Evolutionary conservation across 2,113 vertebrate species (phyloP).

Genomic region (Carlito syrichta): DNA sequence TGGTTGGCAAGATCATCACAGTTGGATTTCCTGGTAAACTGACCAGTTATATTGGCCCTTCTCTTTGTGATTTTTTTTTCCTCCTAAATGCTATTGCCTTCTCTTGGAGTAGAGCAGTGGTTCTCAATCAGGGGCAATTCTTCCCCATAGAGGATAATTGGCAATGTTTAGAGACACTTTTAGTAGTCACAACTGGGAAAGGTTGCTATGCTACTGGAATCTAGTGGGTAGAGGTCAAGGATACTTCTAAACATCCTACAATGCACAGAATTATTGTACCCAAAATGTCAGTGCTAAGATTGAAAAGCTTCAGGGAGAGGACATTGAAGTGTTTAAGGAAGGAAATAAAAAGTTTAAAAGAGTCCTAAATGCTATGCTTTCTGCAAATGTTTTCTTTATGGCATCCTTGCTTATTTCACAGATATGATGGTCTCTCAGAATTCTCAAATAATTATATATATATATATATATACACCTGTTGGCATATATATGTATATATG

Average conservation of each 20-base stretch:
- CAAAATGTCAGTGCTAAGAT: neutral
- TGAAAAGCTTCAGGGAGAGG: neutral
- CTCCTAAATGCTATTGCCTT: neutral
- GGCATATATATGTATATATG: too few relatives aligned
- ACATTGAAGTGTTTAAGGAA: neutral
- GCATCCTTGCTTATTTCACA: neutral
- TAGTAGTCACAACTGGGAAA: neutral
- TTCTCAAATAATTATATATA: neutral
- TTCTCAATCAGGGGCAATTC: neutral
- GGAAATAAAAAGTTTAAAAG: neutral
- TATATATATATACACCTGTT: neutral
- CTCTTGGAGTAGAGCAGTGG: neutral
- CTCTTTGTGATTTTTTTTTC: neutral
- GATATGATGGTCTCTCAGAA: neutral
- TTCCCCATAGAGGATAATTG: neutral
- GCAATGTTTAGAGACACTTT: neutral
- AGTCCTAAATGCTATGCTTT: neutral
- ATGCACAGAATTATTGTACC: neutral
- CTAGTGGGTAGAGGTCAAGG: neutral
- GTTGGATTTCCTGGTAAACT: neutral
- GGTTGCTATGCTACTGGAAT: neutral
- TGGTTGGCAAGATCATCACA: neutral
- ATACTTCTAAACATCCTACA: neutral
- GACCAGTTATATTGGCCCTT: neutral
- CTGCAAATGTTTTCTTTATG: neutral